Base-by-base conservation (phyloP, 2,888 invertebrate genomes). In the Mesoligia furuncula region DNA sequence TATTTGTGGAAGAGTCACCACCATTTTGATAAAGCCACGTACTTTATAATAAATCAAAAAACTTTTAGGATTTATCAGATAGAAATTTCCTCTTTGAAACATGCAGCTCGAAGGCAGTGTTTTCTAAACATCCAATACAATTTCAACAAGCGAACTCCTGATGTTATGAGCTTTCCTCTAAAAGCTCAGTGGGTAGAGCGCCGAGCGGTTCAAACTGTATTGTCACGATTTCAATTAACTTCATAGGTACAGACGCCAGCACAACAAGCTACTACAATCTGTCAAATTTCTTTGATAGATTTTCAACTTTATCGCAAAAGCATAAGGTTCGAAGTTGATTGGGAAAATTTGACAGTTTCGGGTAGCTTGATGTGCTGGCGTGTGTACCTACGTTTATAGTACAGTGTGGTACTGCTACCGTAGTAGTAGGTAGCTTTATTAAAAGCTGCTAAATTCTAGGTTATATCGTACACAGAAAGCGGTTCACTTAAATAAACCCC, bases 141-240 rank as follows among this genome's bases (percentile, higher is more conserved):
- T 77, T 31, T n/a, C 62, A 24, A 57, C 24, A 17, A 45, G 11
- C 54, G 3, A 31, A 39, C 27, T 20, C n/a, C 39, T 20, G n/a
- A 48, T 54, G 24, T 61, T 57, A 79, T 67, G 54, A 84, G 42
- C 27, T 68, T 74, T 13, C 27, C 27, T 59, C 11, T 59, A 67
- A 61, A 70, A 54, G 61, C 27, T 6, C 36, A 48, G 17, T n/a
- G 17, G 27, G 20, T n/a, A 24, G n/a, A 84, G 31, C 54, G 48
- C 24, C 27, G 42, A 79, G 31, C 54, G 45, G 17, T 39, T 27
- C 54, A 42, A 71, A 70, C 36, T 75, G 66, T 36, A 77, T 61
- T 75, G 62, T 73, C 70, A 78, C 72, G 77, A 57, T 77, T 84
- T 82, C 73, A 73, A 82, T 75, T 82, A 85, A 73, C 66, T 73